Evolutionary conservation across 2,113 vertebrate species (phyloP).

Genomic region (Hippocampus mohnikei): DNA sequence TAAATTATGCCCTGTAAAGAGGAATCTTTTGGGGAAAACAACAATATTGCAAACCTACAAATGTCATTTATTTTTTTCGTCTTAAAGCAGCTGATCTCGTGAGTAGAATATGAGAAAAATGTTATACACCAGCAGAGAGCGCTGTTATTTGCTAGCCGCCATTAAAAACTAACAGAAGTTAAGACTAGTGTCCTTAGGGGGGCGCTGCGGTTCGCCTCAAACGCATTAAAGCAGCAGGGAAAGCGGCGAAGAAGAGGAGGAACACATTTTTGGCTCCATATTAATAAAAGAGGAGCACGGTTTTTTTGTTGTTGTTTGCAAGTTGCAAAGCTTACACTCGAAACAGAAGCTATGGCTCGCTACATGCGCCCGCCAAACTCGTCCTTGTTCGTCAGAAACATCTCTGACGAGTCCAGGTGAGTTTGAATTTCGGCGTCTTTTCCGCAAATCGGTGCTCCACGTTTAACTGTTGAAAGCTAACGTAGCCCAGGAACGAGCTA

Average conservation of each 20-base stretch:
- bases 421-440: conserved; percentile 21
- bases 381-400: conserved; percentile 92
- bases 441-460: background rate
- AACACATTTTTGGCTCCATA: conserved; percentile 31
- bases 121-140: background rate
- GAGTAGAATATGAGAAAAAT: too few species aligned
- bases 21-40: too few species aligned
- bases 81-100: too few species aligned
- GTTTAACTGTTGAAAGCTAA: conserved; percentile 5
- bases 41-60: too few species aligned
- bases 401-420: conserved; percentile 94
- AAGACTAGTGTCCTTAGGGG: background rate
- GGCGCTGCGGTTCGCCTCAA: conserved; percentile 8
- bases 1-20: too few species aligned
- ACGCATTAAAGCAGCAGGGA: background rate
- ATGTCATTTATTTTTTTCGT: too few species aligned
- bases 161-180: too few species aligned
- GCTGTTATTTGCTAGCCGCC: too few species aligned
- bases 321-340: background rate
- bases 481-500: conserved; percentile 34
- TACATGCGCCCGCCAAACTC: conserved; percentile 91
- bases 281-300: conserved; percentile 3
- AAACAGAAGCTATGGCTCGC: conserved; percentile 74
- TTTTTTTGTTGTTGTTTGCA: background rate
- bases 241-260: conserved; percentile 5